These are phyloP conservation scores for Macropus fuliginosus DNA, from an alignment of 2,797 vertebrate genomes.

Conservation along the genomic window DNA sequence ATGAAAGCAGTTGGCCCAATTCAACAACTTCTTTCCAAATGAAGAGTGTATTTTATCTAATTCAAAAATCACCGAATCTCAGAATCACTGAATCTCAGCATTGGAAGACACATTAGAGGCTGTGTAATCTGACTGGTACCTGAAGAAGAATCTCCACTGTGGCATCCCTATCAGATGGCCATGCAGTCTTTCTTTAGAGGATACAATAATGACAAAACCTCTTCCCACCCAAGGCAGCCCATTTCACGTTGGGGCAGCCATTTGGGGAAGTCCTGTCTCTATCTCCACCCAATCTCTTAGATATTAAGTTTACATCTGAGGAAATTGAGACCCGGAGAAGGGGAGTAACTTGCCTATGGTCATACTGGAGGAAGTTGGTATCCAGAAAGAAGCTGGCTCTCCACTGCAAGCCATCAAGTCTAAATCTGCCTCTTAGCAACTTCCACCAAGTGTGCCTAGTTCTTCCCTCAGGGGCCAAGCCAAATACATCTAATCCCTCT, in stretches of 20 bases:
- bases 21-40: background rate
- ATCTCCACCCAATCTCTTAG: background rate
- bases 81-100: background rate
- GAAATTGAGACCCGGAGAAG: too few species aligned
- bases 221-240: background rate
- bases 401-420: background rate
- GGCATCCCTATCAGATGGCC: background rate
- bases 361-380: background rate
- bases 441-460: background rate
- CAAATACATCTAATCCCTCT: background rate
- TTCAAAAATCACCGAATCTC: background rate
- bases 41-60: background rate
- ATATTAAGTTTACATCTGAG: background rate
- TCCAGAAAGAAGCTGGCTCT: background rate
- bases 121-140: background rate
- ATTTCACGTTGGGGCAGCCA: background rate
- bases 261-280: background rate
- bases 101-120: background rate
- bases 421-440: background rate
- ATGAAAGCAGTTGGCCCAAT: background rate
- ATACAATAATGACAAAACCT: background rate
- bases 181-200: background rate
- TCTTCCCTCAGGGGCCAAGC: background rate
- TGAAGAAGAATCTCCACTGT: background rate
- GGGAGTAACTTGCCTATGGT: too few species aligned